These are phyloP conservation scores for Epiblema foenella DNA, from an alignment of 2,888 invertebrate species.

Conservation along the genomic window DNA sequence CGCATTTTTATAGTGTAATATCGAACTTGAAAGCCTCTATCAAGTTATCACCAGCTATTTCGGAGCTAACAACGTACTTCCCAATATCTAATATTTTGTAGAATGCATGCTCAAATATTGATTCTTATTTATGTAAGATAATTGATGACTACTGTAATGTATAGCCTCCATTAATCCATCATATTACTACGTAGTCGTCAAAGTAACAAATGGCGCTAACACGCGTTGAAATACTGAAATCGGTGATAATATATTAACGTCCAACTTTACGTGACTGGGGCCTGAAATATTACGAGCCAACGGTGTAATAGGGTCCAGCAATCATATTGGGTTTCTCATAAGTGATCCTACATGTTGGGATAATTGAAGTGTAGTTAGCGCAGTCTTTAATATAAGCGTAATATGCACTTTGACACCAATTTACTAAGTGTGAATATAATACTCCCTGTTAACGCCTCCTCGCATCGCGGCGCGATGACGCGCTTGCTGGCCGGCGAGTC, in stretches of 20 bases:
- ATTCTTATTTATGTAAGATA: no score
- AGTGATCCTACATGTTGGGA: slow-evolving; percentile 4
- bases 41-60: no score
- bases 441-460: no score
- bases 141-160: no score
- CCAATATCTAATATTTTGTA: no score
- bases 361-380: background rate
- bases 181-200: background rate
- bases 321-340: slow-evolving; percentile 16
- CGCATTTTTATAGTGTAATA: no score
- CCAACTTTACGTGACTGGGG: slow-evolving; percentile 22
- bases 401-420: background rate
- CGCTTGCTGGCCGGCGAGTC: no score
- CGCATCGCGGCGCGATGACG: no score
- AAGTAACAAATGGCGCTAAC: slow-evolving; percentile 22
- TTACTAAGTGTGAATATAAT: background rate
- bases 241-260: slow-evolving; percentile 26
- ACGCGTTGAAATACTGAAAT: slow-evolving; percentile 16
- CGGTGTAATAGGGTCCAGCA: slow-evolving; percentile 26
- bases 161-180: background rate
- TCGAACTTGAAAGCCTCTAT: no score
- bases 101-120: no score
- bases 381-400: background rate
- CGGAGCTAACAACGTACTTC: no score
- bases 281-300: slow-evolving; percentile 30